phyloP scores from a whole-genome alignment of 2,797 vertebrate genomes.

The Echeneis naucrates region DNA sequence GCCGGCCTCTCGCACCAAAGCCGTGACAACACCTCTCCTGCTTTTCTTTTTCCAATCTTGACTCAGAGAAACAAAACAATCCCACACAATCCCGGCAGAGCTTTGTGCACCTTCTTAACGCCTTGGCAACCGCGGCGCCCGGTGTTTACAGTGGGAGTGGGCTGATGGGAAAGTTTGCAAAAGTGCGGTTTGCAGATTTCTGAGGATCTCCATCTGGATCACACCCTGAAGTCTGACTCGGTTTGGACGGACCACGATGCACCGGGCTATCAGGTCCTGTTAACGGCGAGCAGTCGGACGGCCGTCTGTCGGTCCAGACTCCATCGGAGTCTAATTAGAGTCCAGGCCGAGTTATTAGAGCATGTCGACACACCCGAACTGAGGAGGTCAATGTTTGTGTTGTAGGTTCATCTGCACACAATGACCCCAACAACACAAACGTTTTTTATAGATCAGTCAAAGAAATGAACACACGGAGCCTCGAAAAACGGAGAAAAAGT shows the following conservation, averaged over 20 bases:
- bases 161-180: conserved; percentile 23
- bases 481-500: too few species aligned
- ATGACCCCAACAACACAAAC: conserved; percentile 8
- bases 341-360: conserved; percentile 79
- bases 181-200: background rate
- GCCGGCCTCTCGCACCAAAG: too few species aligned
- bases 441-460: background rate
- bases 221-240: too few species aligned
- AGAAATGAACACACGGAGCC: conserved; percentile 10
- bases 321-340: conserved; percentile 80
- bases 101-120: conserved; percentile 40
- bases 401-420: background rate
- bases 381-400: conserved; percentile 33
- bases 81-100: conserved; percentile 27
- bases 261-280: background rate
- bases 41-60: conserved; percentile 31
- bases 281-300: conserved; percentile 20
- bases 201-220: background rate
- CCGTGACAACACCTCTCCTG: conserved; percentile 63
- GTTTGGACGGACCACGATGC: conserved; percentile 2
- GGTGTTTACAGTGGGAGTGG: background rate
- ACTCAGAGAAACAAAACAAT: conserved; percentile 74
- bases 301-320: conserved; percentile 26
- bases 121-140: conserved; percentile 41
- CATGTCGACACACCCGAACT: conserved; percentile 70